These are phyloP conservation scores for Cephalopachus bancanus DNA, from an alignment of 2,797 vertebrate genomes.

Conservation along the genomic window DNA sequence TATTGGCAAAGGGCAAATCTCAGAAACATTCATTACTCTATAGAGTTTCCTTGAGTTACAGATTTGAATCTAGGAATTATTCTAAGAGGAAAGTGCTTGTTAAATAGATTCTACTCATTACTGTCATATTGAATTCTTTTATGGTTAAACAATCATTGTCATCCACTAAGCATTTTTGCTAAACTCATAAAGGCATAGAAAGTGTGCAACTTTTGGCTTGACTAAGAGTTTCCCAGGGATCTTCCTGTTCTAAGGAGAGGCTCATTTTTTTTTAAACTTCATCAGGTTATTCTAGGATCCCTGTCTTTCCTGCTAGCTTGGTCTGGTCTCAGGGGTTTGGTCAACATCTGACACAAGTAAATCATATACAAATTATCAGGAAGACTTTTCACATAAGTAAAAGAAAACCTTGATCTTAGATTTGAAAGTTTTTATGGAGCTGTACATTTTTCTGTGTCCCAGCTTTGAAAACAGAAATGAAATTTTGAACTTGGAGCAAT, in stretches of 20 bases:
- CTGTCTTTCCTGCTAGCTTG: background rate
- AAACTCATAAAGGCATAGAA: background rate
- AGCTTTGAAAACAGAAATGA: conserved; percentile 25
- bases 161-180: background rate
- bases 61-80: conserved; percentile 25
- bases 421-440: background rate
- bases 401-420: conserved; percentile 33
- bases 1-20: background rate
- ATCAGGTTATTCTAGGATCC: background rate
- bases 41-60: background rate
- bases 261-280: conserved; percentile 23
- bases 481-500: conserved; percentile 30
- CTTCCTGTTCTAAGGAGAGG: background rate
- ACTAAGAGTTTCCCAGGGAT: background rate
- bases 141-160: background rate
- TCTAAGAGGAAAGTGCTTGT: conserved; percentile 14
- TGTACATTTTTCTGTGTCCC: background rate
- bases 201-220: background rate
- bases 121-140: conserved; percentile 44
- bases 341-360: background rate
- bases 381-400: background rate
- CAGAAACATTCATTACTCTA: conserved; percentile 23
- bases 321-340: background rate
- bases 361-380: conserved; percentile 1
- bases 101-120: conserved; percentile 31